Conservation (phyloP, 2,113 vertebrate species). For the Sardina pilchardus region DNA sequence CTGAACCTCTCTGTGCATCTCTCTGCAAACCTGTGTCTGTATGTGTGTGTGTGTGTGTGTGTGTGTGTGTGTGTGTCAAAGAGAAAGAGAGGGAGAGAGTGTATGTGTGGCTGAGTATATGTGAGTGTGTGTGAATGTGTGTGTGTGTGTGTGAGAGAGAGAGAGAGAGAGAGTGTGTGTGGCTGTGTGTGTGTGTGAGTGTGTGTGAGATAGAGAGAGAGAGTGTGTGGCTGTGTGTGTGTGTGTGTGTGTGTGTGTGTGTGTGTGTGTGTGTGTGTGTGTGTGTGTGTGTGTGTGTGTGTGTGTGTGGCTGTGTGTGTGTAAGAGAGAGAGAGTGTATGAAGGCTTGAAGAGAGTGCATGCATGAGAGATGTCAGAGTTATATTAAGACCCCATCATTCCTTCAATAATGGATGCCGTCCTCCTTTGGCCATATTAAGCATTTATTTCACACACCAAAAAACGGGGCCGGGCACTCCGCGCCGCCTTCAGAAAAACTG, state of each 20-base stretch:
- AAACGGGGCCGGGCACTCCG: neutral
- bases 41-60: slow-evolving; percentile 45
- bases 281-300: slow-evolving; percentile 20
- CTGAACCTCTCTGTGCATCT: slow-evolving; percentile 17
- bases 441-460: slow-evolving; percentile 36
- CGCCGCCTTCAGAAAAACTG: neutral
- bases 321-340: slow-evolving; percentile 14
- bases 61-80: slow-evolving; percentile 33
- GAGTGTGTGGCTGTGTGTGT: slow-evolving; percentile 19
- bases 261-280: slow-evolving; percentile 13
- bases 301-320: slow-evolving; percentile 22
- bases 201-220: slow-evolving; percentile 7
- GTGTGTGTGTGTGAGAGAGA: slow-evolving; percentile 17
- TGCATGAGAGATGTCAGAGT: slow-evolving; percentile 25
- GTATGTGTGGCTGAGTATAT: slow-evolving; percentile 29
- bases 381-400: slow-evolving; percentile 41
- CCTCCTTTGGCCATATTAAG: slow-evolving; percentile 33
- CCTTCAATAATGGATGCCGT: slow-evolving; percentile 36
- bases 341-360: neutral
- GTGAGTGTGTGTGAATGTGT: slow-evolving; percentile 25
- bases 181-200: slow-evolving; percentile 8
- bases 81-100: slow-evolving; percentile 20
- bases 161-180: slow-evolving; percentile 17
- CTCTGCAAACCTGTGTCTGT: slow-evolving; percentile 27
- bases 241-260: slow-evolving; percentile 30